Percentiles rank a stretch among this genome's conserved stretches.
phyloP scores from a whole-genome alignment of 2,113 vertebrate species.

The Cichladusa arquata region DNA sequence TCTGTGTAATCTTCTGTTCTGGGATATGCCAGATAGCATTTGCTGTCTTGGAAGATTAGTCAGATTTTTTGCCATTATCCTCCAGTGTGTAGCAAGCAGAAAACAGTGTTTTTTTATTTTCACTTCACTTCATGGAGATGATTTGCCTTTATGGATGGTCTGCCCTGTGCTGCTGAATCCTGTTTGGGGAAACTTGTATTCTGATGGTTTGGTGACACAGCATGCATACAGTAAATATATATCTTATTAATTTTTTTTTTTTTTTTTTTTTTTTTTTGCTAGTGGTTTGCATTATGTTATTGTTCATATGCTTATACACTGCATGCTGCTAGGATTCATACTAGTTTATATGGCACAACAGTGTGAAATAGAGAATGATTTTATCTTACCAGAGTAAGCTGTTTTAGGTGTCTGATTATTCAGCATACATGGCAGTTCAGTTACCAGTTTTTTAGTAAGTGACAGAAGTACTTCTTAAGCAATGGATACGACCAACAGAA shows the following conservation, averaged over 20 bases:
- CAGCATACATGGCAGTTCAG: not conserved
- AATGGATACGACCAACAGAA: not conserved
- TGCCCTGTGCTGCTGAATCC: not conserved
- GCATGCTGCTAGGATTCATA: not conserved
- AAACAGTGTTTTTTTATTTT: not conserved
- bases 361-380: not conserved
- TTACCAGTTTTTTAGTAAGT: not conserved
- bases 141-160: not conserved
- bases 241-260: rapidly evolving
- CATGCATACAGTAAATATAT: not conserved
- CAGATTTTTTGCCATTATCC: not conserved
- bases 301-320: not conserved
- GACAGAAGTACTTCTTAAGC: not conserved
- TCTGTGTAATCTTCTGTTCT: not conserved
- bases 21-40: not conserved
- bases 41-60: not conserved
- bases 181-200: not conserved
- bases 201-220: not conserved
- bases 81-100: not conserved
- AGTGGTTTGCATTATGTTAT: not conserved
- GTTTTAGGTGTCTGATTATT: not conserved
- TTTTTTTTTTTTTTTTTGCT: not conserved
- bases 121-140: not conserved
- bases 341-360: not conserved
- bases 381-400: not conserved